Evolutionary conservation across 2,888 invertebrate genomes (phyloP), one percentile per base, ranked within the genome.

Genomic region (Cacoxenus indagator): DNA sequence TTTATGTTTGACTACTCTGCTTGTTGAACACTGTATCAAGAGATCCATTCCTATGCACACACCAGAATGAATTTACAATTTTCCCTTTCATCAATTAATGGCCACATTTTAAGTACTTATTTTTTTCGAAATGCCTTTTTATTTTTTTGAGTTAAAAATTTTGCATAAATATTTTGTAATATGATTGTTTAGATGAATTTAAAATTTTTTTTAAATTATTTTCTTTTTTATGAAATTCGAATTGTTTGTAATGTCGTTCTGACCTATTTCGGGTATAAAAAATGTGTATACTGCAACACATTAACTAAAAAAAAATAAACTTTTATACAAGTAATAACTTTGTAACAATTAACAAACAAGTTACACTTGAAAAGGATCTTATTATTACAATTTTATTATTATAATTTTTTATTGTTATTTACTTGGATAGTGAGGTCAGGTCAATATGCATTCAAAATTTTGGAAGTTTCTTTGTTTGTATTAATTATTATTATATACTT

Each of bases 271-370:
- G 37, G 37, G 14, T 48, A 3, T 48, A 48, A 48, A 48, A 17
- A 48, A 37, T 37, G 1, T 37, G 2, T 4, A 37, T n/a, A 48
- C 3, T 19, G 19, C 48, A 48, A 48, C n/a, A 48, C 48, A 48
- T 48, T 3, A 48, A 48, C 11, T 17, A 48, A 48, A 48, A 37
- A 4, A 37, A 37, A 37, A 37, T 37, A 37, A 37, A 37, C 5
- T 4, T 37, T 1, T 37, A 5, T 37, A 37, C 3, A 11, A 4
- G 14, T 37, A 37, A 37, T 37, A 48, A 0, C 6, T 48, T n/a
- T 48, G 6, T 29, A 57, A 57, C 57, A 57, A 57, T 57, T 57
- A 57, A 57, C 57, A 57, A 27, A 57, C 29, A 57, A 57, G 17
- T 57, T 57, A 57, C 57, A 57, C 57, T 57, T 57, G 14, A 17